Evolutionary conservation across 2,113 vertebrate species (phyloP).

Genomic region (Otocyon megalotis): DNA sequence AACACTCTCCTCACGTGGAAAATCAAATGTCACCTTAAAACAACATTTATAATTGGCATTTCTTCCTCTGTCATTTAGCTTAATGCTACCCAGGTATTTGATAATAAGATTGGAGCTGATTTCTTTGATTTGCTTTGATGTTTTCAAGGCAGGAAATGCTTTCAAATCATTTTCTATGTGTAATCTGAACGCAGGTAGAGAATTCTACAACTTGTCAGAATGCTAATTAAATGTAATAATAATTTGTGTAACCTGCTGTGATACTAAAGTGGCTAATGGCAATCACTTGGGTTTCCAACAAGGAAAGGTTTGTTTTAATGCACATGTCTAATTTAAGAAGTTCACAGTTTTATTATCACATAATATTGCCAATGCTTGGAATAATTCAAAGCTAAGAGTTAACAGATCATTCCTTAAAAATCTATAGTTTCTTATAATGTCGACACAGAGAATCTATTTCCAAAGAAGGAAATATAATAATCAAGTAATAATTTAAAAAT

Average conservation of each 20-base stretch:
- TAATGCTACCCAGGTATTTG: constrained; percentile 55
- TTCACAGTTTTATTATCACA: constrained; percentile 37
- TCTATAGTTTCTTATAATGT: neutral
- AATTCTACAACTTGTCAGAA: constrained; percentile 71
- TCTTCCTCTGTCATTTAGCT: constrained; percentile 59
- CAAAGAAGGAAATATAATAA: neutral
- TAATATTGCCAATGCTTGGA: constrained; percentile 49
- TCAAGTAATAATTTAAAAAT: neutral
- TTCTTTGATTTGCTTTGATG: constrained; percentile 75
- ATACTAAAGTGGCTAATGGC: constrained; percentile 55
- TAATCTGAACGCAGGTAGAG: constrained; percentile 65
- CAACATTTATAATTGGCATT: constrained; percentile 61
- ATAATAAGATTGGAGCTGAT: constrained; percentile 50
- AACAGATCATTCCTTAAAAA: constrained; percentile 10
- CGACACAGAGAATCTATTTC: neutral
- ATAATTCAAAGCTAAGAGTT: neutral
- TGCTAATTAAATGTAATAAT: constrained; percentile 78
- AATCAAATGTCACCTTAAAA: constrained; percentile 63
- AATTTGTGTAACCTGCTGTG: constrained; percentile 71
- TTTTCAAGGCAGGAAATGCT: constrained; percentile 66
- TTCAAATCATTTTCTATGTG: constrained; percentile 57
- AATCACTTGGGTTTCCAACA: constrained; percentile 59
- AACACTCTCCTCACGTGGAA: constrained; percentile 33
- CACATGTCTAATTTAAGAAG: constrained; percentile 62
- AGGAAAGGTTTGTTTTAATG: constrained; percentile 62